Conservation (phyloP, 2,797 vertebrate genomes). For the Clarias fuscus region DNA sequence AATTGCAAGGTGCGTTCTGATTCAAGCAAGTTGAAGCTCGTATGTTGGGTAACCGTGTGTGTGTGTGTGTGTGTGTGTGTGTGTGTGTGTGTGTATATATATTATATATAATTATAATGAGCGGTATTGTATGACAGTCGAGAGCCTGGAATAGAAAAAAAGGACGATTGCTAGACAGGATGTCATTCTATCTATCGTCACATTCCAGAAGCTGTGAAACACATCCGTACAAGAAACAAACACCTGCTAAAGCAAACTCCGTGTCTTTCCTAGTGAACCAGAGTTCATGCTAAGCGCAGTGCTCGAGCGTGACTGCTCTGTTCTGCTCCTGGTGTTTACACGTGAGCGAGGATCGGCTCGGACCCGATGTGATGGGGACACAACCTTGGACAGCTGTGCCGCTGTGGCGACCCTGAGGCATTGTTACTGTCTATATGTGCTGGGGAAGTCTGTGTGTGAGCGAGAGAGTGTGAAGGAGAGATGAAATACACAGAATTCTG, state of each 20-base stretch:
- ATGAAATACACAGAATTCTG: constrained; percentile 45
- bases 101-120: too few species aligned
- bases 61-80: fast-evolving
- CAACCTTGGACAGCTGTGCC: not conserved
- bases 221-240: not conserved
- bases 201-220: not conserved
- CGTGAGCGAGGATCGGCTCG: not conserved
- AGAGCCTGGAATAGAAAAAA: not conserved
- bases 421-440: not conserved
- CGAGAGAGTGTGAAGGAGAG: constrained; percentile 7
- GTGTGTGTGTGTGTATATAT: fast-evolving
- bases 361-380: not conserved
- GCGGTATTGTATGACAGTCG: not conserved
- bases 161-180: not conserved
- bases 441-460: too few species aligned
- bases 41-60: too few species aligned
- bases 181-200: not conserved
- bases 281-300: not conserved
- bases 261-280: not conserved
- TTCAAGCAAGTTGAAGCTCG: too few species aligned
- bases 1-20: too few species aligned
- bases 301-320: not conserved
- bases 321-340: not conserved
- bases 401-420: not conserved
- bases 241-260: not conserved